A percentile compares a stretch with the other conserved stretches of the same genome.
These are phyloP conservation scores for Alentia gelatinosa DNA, from an alignment of 2,888 invertebrate genomes.

Conservation along the genomic window DNA sequence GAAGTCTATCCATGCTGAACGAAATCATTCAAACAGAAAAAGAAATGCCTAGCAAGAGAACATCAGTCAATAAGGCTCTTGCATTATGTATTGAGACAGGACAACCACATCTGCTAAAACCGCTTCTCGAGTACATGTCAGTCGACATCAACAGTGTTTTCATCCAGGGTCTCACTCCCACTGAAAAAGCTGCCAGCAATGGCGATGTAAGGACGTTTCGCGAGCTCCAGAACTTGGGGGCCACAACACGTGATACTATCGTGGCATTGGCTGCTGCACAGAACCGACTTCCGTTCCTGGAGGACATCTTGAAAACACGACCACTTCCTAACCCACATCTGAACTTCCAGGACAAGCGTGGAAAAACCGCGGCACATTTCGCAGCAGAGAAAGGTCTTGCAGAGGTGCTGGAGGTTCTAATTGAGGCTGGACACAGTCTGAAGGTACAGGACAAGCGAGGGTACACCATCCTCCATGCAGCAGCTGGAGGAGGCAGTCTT, in stretches of 20 bases:
- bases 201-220: background rate
- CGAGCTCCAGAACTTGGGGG: background rate
- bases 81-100: background rate
- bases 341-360: background rate
- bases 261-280: background rate
- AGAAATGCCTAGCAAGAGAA: background rate
- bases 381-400: constrained; percentile 11
- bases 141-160: background rate
- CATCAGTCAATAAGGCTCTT: background rate
- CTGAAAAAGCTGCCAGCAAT: background rate
- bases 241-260: background rate
- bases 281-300: background rate
- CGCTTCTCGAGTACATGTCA: background rate
- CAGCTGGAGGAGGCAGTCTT: background rate
- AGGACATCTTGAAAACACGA: background rate
- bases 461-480: background rate
- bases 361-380: constrained; percentile 13
- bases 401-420: background rate
- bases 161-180: background rate
- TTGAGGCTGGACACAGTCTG: background rate
- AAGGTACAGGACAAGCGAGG: background rate
- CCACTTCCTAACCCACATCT: background rate
- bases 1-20: background rate
- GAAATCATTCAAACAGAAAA: background rate
- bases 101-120: background rate